Base-by-base conservation (phyloP, 2,797 vertebrate genomes). In the Cryptoblepharus egeriae region DNA sequence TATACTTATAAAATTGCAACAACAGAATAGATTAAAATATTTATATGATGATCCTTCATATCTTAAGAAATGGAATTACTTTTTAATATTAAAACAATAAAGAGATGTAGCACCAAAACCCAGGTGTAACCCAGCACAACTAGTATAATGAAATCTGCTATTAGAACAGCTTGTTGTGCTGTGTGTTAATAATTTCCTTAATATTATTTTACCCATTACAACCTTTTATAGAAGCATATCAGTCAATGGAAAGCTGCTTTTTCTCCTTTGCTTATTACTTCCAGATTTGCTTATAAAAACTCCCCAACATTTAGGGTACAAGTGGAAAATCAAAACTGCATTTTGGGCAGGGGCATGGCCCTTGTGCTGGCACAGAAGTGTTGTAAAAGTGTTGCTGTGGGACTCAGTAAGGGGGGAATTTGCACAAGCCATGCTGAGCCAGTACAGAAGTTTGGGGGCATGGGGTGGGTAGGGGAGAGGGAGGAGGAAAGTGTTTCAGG, bases 141-240 rank as follows among this genome's bases (percentile, higher is more conserved):
- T 77, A 49, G 75, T 83, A 89, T 94, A 94, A 94, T 93, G 92
- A 93, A 90, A 89, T 91, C 87, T 88, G 83, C 84, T 90, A 84
- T 93, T 90, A 92, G 90, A 81, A 84, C 72, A 81, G 73, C 92
- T 88, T 87, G 89, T 93, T 93, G n/a, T n/a, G 91, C 93, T 94
- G 82, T 71, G 79, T 91, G 88, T 88, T 93, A 92, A 94, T 93
- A 94, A 90, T 89, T 82, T 94, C 83, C 89, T 88, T 90, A 92
- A 91, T 85, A 79, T 83, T 35, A 13, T 85, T 89, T 89, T 80
- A 80, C 63, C 67, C 87, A 81, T 93, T 91, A 88, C 88, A 94
- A 88, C 94, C 92, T 95, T 86, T 82, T 94, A 94, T 94, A 88
- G 92, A 85, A 88, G 88, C 74, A 76, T 83, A 79, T 88, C 94